Evolutionary conservation across 2,888 invertebrate genomes (phyloP).

Genomic region (Eupithecia insigniata): DNA sequence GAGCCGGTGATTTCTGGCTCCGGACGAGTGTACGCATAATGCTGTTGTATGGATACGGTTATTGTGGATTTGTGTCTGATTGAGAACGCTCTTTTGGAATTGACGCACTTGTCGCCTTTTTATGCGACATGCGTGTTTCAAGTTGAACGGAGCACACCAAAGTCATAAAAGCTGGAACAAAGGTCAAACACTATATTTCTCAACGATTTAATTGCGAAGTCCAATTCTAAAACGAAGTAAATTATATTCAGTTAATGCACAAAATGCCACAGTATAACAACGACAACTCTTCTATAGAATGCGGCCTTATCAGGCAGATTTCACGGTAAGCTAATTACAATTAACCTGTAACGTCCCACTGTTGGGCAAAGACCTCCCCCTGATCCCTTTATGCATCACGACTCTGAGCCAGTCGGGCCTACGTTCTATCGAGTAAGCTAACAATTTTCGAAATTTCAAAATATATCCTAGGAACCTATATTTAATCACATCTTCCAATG

Average conservation of each 20-base stretch:
- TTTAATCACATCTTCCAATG: not conserved
- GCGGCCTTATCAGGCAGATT: too few species aligned
- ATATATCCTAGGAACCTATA: not conserved
- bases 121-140: not conserved
- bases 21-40: constrained; percentile 53
- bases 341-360: too few species aligned
- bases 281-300: too few species aligned
- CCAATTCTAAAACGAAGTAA: too few species aligned
- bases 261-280: too few species aligned
- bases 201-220: too few species aligned
- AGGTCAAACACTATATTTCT: not conserved
- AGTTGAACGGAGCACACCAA: not conserved
- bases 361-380: too few species aligned
- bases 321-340: too few species aligned
- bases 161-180: not conserved
- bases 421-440: too few species aligned
- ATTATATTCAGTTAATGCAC: too few species aligned
- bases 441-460: not conserved
- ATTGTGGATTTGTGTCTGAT: constrained; percentile 48
- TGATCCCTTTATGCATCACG: too few species aligned
- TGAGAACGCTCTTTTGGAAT: constrained; percentile 52
- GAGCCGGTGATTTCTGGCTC: constrained; percentile 58
- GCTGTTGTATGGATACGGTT: constrained; percentile 48
- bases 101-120: constrained; percentile 43
- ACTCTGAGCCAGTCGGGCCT: too few species aligned